Conservation (phyloP, 2,113 vertebrate species). For the Psilopogon haemacephalus region DNA sequence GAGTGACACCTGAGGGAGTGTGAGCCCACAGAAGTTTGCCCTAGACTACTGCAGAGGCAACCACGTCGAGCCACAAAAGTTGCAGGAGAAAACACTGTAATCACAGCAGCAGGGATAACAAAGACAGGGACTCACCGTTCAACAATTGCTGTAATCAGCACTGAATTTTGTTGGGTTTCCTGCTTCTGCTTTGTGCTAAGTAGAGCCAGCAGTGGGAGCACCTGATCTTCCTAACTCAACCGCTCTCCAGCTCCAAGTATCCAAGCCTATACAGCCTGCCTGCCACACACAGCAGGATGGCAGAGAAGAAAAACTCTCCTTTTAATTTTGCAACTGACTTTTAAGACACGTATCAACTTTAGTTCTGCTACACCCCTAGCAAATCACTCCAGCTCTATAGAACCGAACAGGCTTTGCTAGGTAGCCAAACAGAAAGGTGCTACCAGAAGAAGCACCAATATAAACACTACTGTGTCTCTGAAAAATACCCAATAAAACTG, state of each 20-base stretch:
- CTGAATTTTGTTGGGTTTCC: background rate
- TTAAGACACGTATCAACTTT: background rate
- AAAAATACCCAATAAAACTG: background rate
- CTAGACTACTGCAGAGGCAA: background rate
- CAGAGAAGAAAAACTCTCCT: background rate
- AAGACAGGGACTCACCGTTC: background rate
- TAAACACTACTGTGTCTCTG: background rate
- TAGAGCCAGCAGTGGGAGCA: conserved; percentile 48
- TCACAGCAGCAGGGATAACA: background rate
- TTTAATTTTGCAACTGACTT: background rate
- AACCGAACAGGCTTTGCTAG: background rate
- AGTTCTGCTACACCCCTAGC: background rate
- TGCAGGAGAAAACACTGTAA: background rate
- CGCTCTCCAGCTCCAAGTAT: background rate
- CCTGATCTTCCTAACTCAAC: conserved; percentile 31
- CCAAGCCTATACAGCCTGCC: fast-evolving
- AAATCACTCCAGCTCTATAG: background rate
- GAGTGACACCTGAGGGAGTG: background rate
- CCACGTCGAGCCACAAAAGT: background rate
- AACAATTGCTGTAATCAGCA: background rate
- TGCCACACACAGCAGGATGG: background rate
- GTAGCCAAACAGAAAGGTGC: background rate
- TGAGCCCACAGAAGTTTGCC: background rate
- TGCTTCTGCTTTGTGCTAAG: background rate
- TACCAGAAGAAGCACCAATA: background rate